Evolutionary conservation across 2,797 vertebrate genomes (phyloP).

Genomic region (Rhinogobio ventralis): DNA sequence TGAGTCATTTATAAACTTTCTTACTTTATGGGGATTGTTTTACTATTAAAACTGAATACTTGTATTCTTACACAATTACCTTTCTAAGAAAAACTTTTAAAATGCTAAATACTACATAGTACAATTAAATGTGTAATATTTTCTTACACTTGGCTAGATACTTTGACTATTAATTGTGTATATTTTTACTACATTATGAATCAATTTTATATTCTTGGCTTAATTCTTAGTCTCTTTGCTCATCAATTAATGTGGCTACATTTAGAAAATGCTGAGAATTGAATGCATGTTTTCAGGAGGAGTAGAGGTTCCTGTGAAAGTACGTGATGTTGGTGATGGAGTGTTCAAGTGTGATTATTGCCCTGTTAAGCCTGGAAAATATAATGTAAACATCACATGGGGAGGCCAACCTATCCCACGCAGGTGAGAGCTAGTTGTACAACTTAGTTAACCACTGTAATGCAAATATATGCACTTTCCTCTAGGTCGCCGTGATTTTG

Average conservation of each 20-base stretch:
- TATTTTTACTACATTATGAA: not conserved
- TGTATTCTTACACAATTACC: not conserved
- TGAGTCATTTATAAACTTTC: slow-evolving; percentile 74
- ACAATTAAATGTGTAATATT: no score
- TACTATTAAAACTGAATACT: not conserved
- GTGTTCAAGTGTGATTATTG: slow-evolving; percentile 92
- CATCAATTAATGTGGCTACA: not conserved
- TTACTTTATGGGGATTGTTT: slow-evolving; percentile 23
- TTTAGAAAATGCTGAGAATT: not conserved
- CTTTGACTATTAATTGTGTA: not conserved
- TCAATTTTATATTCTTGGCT: not conserved
- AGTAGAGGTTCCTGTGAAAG: slow-evolving; percentile 88
- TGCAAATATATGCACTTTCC: slow-evolving; percentile 28
- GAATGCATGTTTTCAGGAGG: slow-evolving; percentile 69
- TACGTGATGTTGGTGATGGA: slow-evolving; percentile 85
- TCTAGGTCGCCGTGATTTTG: not conserved
- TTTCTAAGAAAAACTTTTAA: not conserved
- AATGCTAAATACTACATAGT: not conserved
- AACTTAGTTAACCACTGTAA: not conserved
- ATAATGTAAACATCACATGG: slow-evolving; percentile 91
- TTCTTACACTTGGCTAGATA: not conserved
- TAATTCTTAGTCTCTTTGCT: slow-evolving; percentile 46
- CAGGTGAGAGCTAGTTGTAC: slow-evolving; percentile 79
- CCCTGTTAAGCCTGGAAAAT: slow-evolving; percentile 88
- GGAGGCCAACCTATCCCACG: slow-evolving; percentile 91